Conservation (phyloP, 1,140 invertebrate species). For the Aradophagus sp. region DNA sequence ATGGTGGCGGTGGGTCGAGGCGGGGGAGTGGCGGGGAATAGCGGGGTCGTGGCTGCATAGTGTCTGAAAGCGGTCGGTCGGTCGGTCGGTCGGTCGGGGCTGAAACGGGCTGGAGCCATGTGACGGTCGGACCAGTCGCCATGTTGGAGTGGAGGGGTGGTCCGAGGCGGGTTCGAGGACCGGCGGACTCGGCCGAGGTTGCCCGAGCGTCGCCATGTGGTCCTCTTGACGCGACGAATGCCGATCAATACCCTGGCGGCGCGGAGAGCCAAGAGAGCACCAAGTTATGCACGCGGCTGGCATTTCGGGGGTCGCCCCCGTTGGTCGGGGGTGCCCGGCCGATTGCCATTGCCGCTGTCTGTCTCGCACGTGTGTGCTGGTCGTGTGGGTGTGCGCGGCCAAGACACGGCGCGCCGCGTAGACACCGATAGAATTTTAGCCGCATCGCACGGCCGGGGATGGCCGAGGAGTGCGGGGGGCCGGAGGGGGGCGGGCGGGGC, state of each 20-base stretch:
- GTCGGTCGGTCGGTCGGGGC: slow-evolving; percentile 3
- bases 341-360: slow-evolving; percentile 63
- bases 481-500: no score
- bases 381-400: slow-evolving; percentile 5
- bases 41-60: slow-evolving; percentile 24
- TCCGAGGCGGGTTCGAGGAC: slow-evolving; percentile 49
- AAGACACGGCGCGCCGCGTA: slow-evolving; percentile 16
- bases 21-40: slow-evolving; percentile 6
- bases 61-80: slow-evolving; percentile 32
- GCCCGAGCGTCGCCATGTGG: slow-evolving; percentile 68
- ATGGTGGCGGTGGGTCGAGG: no score
- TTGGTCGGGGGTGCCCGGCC: slow-evolving; percentile 38
- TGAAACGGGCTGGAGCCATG: slow-evolving; percentile 57
- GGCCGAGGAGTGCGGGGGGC: neutral
- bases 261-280: slow-evolving; percentile 62
- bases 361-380: neutral
- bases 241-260: slow-evolving; percentile 43
- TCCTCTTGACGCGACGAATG: slow-evolving; percentile 51
- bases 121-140: slow-evolving; percentile 60
- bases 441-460: slow-evolving; percentile 2
- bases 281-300: slow-evolving; percentile 65
- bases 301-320: slow-evolving; percentile 63
- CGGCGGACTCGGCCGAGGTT: slow-evolving; percentile 61
- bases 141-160: slow-evolving; percentile 55
- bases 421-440: slow-evolving; percentile 24